Evolutionary conservation across 2,888 invertebrate species (phyloP).

Genomic region (Molorchus minor): DNA sequence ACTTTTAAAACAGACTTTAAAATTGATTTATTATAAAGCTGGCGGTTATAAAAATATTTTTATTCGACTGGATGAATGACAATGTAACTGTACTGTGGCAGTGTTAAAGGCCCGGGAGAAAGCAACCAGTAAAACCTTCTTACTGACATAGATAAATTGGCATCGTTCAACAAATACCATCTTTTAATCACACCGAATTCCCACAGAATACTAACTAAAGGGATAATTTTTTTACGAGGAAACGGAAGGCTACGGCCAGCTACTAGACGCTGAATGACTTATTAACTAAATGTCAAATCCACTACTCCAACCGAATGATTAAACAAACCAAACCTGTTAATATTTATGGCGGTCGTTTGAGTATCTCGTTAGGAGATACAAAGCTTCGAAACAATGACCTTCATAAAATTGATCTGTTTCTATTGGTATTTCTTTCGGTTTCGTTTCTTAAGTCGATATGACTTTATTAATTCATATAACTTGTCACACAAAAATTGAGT

Average conservation of each 20-base stretch:
- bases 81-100: slow-evolving; percentile 40
- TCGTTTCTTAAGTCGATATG: no score
- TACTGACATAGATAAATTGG: slow-evolving; percentile 60
- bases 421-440: background rate
- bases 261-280: slow-evolving; percentile 10
- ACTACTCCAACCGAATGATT: slow-evolving; percentile 2
- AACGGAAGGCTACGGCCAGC: slow-evolving; percentile 17
- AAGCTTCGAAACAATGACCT: background rate
- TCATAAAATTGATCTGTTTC: background rate
- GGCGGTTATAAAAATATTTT: slow-evolving; percentile 42
- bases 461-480: no score
- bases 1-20: slow-evolving; percentile 8
- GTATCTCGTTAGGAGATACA: no score
- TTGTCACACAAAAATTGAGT: no score
- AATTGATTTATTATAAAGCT: slow-evolving; percentile 33
- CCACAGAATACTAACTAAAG: slow-evolving; percentile 54
- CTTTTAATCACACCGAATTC: slow-evolving; percentile 62
- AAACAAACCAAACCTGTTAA: background rate
- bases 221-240: slow-evolving; percentile 51
- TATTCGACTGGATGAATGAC: slow-evolving; percentile 46
- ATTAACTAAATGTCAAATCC: slow-evolving; percentile 7
- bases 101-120: slow-evolving; percentile 40
- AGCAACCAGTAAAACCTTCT: slow-evolving; percentile 52
- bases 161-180: slow-evolving; percentile 62
- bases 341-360: background rate